Conservation (phyloP, 92 coral and sea anemone genomes). For the Anthopleura xanthogrammica region DNA sequence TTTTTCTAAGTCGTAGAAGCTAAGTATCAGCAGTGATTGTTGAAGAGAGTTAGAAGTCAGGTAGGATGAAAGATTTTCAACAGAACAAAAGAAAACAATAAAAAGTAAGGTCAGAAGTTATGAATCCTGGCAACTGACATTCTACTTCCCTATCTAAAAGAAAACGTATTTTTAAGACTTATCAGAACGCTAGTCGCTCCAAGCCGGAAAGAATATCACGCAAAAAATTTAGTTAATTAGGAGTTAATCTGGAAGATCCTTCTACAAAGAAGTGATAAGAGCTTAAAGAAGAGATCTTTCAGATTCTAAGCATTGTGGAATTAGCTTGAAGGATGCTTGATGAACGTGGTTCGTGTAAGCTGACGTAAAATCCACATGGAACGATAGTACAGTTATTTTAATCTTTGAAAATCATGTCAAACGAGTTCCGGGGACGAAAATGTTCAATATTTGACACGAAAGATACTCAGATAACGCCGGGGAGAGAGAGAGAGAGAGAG, state of each 20-base stretch:
- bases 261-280: constrained; percentile 23
- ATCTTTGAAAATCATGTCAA: background rate
- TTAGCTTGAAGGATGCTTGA: background rate
- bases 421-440: background rate
- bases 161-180: background rate
- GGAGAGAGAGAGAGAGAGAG: no score
- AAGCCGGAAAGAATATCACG: background rate
- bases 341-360: background rate
- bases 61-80: background rate
- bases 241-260: constrained; percentile 4
- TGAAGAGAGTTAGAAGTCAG: no score
- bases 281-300: background rate
- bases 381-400: background rate
- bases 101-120: background rate
- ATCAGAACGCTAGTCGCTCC: background rate
- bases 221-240: background rate
- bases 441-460: background rate
- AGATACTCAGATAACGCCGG: background rate
- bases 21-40: no score
- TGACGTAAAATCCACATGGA: background rate
- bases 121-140: background rate
- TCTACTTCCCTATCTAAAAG: background rate
- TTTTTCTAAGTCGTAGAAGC: background rate
- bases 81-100: background rate
- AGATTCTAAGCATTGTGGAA: constrained; percentile 1